These are phyloP conservation scores for Aplysina aerophoba DNA, from an alignment of 37 sponge, comb jelly and placozoan genomes.

Conservation along the genomic window DNA sequence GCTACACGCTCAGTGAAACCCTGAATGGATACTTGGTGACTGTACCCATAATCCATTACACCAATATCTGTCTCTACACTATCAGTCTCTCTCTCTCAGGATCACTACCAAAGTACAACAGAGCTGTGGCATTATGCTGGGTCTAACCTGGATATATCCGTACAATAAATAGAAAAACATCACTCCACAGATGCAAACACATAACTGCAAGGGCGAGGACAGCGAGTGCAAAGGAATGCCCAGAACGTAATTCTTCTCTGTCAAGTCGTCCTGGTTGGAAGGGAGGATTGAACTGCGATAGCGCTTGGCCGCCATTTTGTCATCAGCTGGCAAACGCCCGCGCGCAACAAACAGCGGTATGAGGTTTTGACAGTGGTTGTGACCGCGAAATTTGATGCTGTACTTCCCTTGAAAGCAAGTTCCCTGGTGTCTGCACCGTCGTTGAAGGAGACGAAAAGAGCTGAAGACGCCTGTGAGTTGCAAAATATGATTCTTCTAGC, in stretches of 20 bases:
- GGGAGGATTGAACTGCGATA: not conserved
- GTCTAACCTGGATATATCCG: conserved; percentile 73
- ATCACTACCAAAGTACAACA: too few species aligned
- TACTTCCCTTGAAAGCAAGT: not conserved
- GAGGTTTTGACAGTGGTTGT: not conserved
- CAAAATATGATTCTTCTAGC: too few species aligned
- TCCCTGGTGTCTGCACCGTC: too few species aligned
- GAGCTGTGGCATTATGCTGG: too few species aligned
- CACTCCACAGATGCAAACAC: conserved; percentile 45
- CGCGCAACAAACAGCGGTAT: not conserved
- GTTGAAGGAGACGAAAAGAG: too few species aligned
- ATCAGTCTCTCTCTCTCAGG: too few species aligned
- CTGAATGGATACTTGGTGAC: too few species aligned
- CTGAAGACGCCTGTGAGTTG: too few species aligned
- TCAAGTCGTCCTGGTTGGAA: conserved; percentile 12
- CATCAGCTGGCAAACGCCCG: not conserved
- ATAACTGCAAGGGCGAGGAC: conserved; percentile 44
- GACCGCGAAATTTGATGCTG: not conserved
- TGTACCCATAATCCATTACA: too few species aligned
- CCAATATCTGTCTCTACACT: too few species aligned
- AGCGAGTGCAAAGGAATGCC: conserved; percentile 54
- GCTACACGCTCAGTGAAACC: too few species aligned
- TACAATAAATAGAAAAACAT: conserved; percentile 75
- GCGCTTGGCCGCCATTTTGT: not conserved
- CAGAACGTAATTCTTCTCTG: conserved; percentile 11